Evolutionary conservation across 2,888 invertebrate genomes (phyloP).

Genomic region (Myopa testacea): DNA sequence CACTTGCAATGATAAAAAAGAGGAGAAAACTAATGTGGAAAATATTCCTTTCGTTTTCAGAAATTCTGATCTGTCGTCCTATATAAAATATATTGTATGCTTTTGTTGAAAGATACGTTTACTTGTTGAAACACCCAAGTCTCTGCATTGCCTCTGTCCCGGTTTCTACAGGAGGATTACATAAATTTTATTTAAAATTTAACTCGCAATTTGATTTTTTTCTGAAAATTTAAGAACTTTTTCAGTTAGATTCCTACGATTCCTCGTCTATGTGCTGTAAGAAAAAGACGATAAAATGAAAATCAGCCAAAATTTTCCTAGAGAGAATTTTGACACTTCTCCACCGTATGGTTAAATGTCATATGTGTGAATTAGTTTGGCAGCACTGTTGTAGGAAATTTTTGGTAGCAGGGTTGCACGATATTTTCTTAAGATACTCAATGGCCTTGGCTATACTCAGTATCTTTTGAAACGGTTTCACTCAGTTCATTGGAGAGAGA

Average conservation of each 20-base stretch:
- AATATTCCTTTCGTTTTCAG: constrained; percentile 39
- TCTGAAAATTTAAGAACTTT: constrained; percentile 17
- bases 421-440: too few relatives aligned
- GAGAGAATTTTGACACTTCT: constrained; percentile 5
- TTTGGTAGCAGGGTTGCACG: too few relatives aligned
- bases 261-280: neutral
- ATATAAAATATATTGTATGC: neutral
- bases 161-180: constrained; percentile 5
- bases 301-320: constrained; percentile 17
- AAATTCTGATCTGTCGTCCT: constrained; percentile 20
- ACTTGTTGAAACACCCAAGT: neutral
- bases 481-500: too few relatives aligned
- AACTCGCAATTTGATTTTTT: constrained; percentile 31
- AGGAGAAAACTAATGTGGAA: constrained; percentile 19
- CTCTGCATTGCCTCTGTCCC: neutral
- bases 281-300: constrained; percentile 22
- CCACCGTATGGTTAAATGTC: constrained; percentile 9
- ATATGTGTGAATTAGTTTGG: neutral
- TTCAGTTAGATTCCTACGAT: constrained; percentile 12
- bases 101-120: neutral
- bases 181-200: constrained; percentile 32
- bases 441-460: too few relatives aligned
- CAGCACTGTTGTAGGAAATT: too few relatives aligned
- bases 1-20: neutral
- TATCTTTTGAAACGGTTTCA: too few relatives aligned